These are phyloP conservation scores for Caenorhabditis imperialis DNA, from an alignment of 2,888 invertebrate species.

Conservation along the genomic window DNA sequence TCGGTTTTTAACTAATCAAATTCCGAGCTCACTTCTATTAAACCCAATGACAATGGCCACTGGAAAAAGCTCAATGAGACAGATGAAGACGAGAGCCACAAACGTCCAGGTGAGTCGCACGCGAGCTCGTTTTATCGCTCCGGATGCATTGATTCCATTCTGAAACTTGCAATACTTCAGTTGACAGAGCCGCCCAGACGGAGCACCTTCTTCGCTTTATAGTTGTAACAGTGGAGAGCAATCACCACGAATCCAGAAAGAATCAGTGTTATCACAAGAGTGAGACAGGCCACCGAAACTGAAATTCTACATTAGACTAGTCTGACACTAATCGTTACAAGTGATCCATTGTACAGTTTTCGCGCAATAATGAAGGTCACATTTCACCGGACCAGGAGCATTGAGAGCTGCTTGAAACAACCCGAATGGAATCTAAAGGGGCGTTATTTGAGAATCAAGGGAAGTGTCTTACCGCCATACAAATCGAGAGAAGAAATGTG, in stretches of 20 bases:
- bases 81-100: constrained; percentile 17
- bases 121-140: constrained; percentile 11
- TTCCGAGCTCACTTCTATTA: not conserved
- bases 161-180: constrained; percentile 1
- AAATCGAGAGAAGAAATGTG: not conserved
- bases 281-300: constrained; percentile 14
- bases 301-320: constrained; percentile 1
- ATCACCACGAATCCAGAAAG: constrained; percentile 23
- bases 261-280: not conserved
- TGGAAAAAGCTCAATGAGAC: constrained; percentile 25
- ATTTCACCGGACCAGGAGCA: constrained; percentile 13
- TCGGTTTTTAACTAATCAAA: not conserved
- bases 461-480: not conserved
- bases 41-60: constrained; percentile 23
- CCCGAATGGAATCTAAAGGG: constrained; percentile 17
- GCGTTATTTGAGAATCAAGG: not conserved
- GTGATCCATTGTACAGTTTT: constrained; percentile 27
- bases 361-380: constrained; percentile 8
- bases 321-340: constrained; percentile 1
- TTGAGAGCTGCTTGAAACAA: constrained; percentile 26
- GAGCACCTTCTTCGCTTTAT: constrained; percentile 19
- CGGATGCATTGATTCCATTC: constrained; percentile 21
- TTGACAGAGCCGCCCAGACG: too few relatives aligned
- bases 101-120: constrained; percentile 35
- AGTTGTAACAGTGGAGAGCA: constrained; percentile 16